Evolutionary conservation across 2,113 vertebrate genomes (phyloP).

Genomic region (Eudyptes chrysolophus): DNA sequence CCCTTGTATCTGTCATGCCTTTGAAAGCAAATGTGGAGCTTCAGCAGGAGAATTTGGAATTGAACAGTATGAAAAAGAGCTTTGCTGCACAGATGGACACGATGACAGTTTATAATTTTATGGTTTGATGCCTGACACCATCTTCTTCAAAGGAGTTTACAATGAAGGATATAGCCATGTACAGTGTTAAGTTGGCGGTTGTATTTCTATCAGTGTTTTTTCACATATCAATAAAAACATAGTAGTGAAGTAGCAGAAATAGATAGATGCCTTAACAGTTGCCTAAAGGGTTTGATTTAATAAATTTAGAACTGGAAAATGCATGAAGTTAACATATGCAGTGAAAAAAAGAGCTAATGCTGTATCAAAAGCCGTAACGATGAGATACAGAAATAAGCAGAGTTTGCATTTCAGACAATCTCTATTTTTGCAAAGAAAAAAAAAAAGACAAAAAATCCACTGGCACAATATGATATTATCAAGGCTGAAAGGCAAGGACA

Average conservation of each 20-base stretch:
- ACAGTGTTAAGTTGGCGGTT: not conserved
- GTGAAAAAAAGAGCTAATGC: not conserved
- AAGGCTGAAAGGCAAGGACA: not conserved
- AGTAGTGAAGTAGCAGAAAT: not conserved
- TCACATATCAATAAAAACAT: not conserved
- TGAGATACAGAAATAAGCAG: not conserved
- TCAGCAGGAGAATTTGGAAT: not conserved
- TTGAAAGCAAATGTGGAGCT: not conserved
- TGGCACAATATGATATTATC: not conserved
- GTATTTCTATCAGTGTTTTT: not conserved
- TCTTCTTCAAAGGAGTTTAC: not conserved
- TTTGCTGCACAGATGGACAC: not conserved
- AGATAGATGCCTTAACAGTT: not conserved
- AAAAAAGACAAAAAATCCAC: not conserved
- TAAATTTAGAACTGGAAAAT: not conserved
- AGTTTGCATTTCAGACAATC: not conserved
- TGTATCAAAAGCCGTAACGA: not conserved
- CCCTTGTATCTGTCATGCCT: not conserved
- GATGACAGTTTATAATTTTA: not conserved
- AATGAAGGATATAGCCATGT: not conserved
- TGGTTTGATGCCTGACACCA: not conserved
- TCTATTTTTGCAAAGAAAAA: not conserved
- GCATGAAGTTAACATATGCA: not conserved
- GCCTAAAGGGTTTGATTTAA: not conserved
- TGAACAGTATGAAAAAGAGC: not conserved